phyloP scores from a whole-genome alignment of 2,888 invertebrate species.

The Lepidonotus clava region DNA sequence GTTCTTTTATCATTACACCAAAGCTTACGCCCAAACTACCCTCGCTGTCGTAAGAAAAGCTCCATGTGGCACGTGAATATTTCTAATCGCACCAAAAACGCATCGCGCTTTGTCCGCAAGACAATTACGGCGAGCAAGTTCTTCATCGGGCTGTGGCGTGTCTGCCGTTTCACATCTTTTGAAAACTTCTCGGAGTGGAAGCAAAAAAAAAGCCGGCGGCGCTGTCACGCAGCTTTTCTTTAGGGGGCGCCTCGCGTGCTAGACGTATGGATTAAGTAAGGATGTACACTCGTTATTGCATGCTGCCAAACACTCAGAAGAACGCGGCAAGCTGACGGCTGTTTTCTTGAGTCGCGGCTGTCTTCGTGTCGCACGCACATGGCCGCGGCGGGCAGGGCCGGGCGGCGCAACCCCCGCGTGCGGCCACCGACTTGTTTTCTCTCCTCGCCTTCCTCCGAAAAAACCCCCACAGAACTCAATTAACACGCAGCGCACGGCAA shows the following conservation, averaged over 20 bases:
- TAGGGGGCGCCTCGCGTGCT: background rate
- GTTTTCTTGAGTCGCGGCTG: conserved; percentile 12
- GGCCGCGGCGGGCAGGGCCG: background rate
- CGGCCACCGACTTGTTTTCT: conserved; percentile 8
- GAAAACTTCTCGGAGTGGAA: conserved; percentile 35
- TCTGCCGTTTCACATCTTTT: conserved; percentile 36
- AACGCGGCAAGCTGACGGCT: conserved; percentile 33
- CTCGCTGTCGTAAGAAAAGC: background rate
- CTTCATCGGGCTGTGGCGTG: conserved; percentile 9
- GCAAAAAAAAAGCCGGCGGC: background rate
- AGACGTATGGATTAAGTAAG: conserved; percentile 40
- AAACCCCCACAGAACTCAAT: conserved; percentile 27
- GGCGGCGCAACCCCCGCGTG: background rate
- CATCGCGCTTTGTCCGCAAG: conserved; percentile 10
- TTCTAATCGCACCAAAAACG: conserved; percentile 22
- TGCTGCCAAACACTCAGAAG: conserved; percentile 30
- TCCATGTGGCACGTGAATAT: background rate
- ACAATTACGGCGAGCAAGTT: conserved; percentile 44
- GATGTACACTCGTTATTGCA: conserved; percentile 28
- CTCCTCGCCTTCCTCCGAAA: background rate
- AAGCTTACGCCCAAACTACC: background rate
- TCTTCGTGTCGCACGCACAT: conserved; percentile 16
- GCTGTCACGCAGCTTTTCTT: conserved; percentile 35
- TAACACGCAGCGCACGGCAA: conserved; percentile 15
- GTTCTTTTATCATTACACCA: background rate